Base-by-base conservation (phyloP, 2,888 invertebrate species). In the Buathra laborator region DNA sequence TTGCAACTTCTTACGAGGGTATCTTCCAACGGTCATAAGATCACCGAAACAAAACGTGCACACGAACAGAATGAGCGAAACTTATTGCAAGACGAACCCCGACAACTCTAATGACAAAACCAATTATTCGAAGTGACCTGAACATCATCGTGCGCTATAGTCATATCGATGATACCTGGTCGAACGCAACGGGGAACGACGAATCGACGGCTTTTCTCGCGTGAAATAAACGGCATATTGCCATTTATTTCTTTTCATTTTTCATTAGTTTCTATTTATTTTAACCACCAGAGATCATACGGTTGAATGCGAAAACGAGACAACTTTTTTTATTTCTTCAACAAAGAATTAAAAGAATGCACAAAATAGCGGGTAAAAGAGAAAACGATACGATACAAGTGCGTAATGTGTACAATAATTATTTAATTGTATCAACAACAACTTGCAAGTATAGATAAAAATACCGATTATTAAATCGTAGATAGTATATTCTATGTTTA, bases 1-100 rank as follows among this genome's bases (percentile, higher is more conserved):
- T 98, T 0, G 96, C 97, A 0, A 97, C 97, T 0, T 97, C 97
- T 0, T 97, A 97, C 92, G 96, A 97, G 16, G 97, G 97, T 4
- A 97, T 91, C 94, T 98, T 74, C 97, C 97, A 0, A 97, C 97
- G 0, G 97, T 98, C 29, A 97, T 97, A 91, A 94, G 95, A 89
- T 92, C 93, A 53, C 93, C 93, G 29, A 93, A 91, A 88, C 93
- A 93, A 82, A 90, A 88, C 14, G 81, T 88, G 37, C 93, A 92
- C 83, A 87, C 92, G 10, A 93, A 93, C 70, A 92, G 92, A 3
- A 90, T 90, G 9, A 90, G 89, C 44, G 92, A 93, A 75, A 91
- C 91, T 72, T 92, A 93, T 87, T 89, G 92, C 81, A 93, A 93
- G 88, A 91, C 92, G 68, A 92, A 91, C 84, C 92, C 92, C n/a